A percentile compares a stretch with the other conserved stretches of the same genome.
phyloP scores from a whole-genome alignment of 2,113 vertebrate species.

The Capricornis sumatraensis region DNA sequence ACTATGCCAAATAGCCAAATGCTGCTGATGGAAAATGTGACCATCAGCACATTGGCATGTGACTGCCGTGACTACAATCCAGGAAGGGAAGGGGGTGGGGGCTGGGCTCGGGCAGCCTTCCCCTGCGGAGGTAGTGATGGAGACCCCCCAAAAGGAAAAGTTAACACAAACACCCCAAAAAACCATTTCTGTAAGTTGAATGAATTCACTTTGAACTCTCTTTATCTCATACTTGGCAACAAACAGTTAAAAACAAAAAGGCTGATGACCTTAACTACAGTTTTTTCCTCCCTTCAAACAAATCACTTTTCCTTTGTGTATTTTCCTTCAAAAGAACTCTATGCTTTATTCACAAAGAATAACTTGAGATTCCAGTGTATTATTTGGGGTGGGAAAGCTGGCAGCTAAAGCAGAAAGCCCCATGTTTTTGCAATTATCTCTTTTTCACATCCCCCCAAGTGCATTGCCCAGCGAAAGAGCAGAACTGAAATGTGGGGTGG shows the following conservation, averaged over 20 bases:
- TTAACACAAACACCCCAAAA: neutral
- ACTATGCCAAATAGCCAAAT: conserved; percentile 64
- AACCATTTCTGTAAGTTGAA: neutral
- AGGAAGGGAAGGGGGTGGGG: conserved; percentile 42
- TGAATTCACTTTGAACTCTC: neutral
- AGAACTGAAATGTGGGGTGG: neutral
- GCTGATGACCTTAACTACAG: neutral
- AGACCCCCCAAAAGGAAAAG: neutral
- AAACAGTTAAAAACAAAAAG: neutral
- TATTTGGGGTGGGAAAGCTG: conserved; percentile 42
- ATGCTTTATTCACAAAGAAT: conserved; percentile 65
- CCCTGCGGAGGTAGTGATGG: neutral
- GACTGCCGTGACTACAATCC: conserved; percentile 48
- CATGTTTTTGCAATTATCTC: conserved; percentile 70
- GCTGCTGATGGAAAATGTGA: conserved; percentile 72
- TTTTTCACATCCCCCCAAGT: neutral
- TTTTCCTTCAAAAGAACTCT: conserved; percentile 61
- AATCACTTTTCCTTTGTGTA: neutral
- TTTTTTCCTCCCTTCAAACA: neutral
- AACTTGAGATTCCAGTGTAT: conserved; percentile 71
- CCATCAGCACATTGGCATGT: conserved; percentile 62
- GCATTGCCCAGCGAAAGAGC: neutral
- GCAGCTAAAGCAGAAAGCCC: neutral
- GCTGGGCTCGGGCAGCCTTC: conserved; percentile 39
- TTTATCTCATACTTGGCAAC: neutral